Evolutionary conservation across 2,888 invertebrate genomes (phyloP).

Genomic region (Zhengitettix transpicula): DNA sequence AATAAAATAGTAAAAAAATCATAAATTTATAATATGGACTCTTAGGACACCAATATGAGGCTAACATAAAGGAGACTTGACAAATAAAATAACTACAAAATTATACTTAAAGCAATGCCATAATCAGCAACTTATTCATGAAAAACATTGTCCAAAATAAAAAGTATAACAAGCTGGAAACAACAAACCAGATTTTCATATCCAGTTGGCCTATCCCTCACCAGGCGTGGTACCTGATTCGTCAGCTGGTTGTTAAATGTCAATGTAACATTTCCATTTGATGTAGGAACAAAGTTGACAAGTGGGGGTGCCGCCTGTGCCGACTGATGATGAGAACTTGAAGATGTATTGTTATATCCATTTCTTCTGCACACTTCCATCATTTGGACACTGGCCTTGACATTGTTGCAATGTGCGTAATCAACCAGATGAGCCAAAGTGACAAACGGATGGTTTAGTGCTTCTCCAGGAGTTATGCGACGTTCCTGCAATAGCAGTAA

Average conservation of each 20-base stretch:
- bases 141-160: background rate
- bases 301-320: constrained; percentile 29
- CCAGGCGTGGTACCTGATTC: constrained; percentile 53
- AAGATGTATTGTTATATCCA: constrained; percentile 20
- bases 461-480: constrained; percentile 89
- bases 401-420: constrained; percentile 92
- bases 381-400: constrained; percentile 93
- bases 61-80: too few species aligned
- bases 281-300: constrained; percentile 60
- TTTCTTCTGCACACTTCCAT: constrained; percentile 67
- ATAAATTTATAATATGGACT: too few species aligned
- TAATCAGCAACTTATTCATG: background rate
- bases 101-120: background rate
- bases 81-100: background rate
- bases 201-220: constrained; percentile 50
- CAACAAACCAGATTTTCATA: constrained; percentile 55
- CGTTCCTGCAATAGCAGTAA: constrained; percentile 53
- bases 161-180: constrained; percentile 6
- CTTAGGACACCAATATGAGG: too few species aligned
- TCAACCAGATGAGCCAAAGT: constrained; percentile 84
- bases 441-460: constrained; percentile 88
- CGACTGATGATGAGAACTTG: constrained; percentile 31
- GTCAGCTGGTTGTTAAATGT: constrained; percentile 71
- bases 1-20: too few species aligned
- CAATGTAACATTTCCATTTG: constrained; percentile 74